phyloP scores from a whole-genome alignment of 37 sponge, comb jelly and placozoan genomes.

The Cliona cf. orientalis region DNA sequence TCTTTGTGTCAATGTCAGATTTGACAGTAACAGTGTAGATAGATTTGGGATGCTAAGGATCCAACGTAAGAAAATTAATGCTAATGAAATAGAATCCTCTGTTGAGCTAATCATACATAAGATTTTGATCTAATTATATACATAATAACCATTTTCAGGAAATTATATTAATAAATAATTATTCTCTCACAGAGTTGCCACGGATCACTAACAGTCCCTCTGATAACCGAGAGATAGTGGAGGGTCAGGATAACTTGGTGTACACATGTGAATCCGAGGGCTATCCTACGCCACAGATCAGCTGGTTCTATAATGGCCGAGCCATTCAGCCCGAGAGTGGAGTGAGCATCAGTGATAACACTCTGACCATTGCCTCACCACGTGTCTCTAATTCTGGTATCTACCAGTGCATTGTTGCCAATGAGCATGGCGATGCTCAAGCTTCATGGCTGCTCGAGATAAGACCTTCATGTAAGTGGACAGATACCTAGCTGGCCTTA shows the following conservation, averaged over 20 bases:
- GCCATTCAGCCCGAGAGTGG: neutral
- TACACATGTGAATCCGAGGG: slow-evolving; percentile 40
- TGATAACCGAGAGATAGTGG: slow-evolving; percentile 3
- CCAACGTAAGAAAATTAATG: neutral
- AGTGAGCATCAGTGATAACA: neutral
- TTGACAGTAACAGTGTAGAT: too few relatives aligned
- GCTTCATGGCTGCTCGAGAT: slow-evolving; percentile 46
- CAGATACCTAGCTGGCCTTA: too few relatives aligned
- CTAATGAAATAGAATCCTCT: neutral
- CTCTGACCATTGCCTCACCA: slow-evolving; percentile 1
- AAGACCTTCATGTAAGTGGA: slow-evolving; percentile 42
- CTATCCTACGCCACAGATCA: slow-evolving; percentile 16
- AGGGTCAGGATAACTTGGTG: neutral
- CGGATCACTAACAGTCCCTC: neutral
- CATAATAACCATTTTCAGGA: too few relatives aligned
- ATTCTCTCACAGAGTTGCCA: slow-evolving; percentile 26
- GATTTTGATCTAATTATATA: too few relatives aligned
- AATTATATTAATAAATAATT: neutral
- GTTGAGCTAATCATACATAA: neutral
- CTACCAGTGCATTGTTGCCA: slow-evolving; percentile 67
- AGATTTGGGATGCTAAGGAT: neutral
- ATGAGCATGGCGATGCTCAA: neutral
- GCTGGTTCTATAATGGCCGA: slow-evolving; percentile 56
- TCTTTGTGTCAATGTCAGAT: neutral
- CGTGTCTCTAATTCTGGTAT: slow-evolving; percentile 36